Evolutionary conservation across 2,797 vertebrate species (phyloP), one percentile per base, ranked within the genome.

Genomic region (Mus minutoides): DNA sequence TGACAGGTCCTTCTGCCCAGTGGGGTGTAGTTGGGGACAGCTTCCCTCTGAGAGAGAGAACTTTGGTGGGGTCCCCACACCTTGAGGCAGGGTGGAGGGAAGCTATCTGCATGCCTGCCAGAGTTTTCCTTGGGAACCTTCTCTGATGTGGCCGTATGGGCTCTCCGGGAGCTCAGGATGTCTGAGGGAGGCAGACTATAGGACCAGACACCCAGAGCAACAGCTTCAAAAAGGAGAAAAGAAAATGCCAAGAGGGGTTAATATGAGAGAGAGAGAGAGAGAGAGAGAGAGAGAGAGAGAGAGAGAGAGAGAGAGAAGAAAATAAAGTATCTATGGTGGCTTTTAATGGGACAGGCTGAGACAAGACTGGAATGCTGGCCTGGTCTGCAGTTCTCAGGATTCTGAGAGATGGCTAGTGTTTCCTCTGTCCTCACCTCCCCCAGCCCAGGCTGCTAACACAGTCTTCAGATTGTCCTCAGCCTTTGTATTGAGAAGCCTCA

Each of bases 1-100:
- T 17, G n/a, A 71, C 71, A 26, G 16, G 43, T 1, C 26, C 24
- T 11, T 43, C 73, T 31, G 6, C 52, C 22, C 34, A 40, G 43
- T 9, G 4, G 56, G 87, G 69, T 12, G 11, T 6, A n/a, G 52
- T 11, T 21, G 49, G 14, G 34, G 29, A 29, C 46, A 12, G 49
- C 54, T 34, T 67, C 34, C 34, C 54, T 26, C 22, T 0, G 21
- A 34, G 40, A 46, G 83, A 1, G 5, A 40, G 60, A 37, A 22
- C 46, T 91, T 67, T 0, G 0, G 14, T 4, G 37, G 52, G 49
- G 16, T 46, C 19, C 13, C 31, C 73, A n/a, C n/a, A 3, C 3
- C 3, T 29, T 10, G 26, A 29, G 43, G 24, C 40, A 31, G 52
- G 52, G 52, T 54, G 62, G 12, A 13, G 40, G 21, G 46, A 21